These are phyloP conservation scores for Argentina silus DNA, from an alignment of 2,797 vertebrate species.

Conservation along the genomic window DNA sequence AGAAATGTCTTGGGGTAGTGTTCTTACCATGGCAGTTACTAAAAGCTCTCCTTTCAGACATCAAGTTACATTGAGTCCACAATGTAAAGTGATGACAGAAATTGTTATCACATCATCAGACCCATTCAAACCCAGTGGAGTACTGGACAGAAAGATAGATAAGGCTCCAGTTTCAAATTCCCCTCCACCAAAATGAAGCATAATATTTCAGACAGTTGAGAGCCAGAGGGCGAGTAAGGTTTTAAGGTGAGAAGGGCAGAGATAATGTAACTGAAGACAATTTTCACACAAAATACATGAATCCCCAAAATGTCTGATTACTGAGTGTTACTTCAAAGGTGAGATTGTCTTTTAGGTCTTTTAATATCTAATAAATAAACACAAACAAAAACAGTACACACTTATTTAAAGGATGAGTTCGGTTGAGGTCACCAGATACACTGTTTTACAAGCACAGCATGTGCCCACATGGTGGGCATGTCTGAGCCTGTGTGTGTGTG, in stretches of 20 bases:
- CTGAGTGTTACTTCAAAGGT: no score
- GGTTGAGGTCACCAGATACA: neutral
- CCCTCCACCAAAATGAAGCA: constrained; percentile 37
- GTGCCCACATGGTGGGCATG: no score
- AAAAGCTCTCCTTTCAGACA: constrained; percentile 7
- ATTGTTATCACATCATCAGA: constrained; percentile 38
- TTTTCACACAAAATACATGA: constrained; percentile 40
- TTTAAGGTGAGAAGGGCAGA: constrained; percentile 14
- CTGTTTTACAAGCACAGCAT: neutral
- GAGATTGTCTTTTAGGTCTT: neutral
- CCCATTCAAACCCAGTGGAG: constrained; percentile 35
- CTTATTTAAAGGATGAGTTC: neutral
- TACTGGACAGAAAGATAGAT: constrained; percentile 39
- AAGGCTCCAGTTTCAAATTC: constrained; percentile 30
- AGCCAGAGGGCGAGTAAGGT: constrained; percentile 10
- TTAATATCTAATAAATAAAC: neutral
- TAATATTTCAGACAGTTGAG: constrained; percentile 34
- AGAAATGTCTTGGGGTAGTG: no score
- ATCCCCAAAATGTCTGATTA: neutral
- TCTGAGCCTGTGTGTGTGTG: constrained; percentile 3
- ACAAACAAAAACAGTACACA: no score
- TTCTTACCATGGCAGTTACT: no score
- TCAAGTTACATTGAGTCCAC: constrained; percentile 11
- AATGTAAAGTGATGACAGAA: constrained; percentile 41
- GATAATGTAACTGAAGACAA: constrained; percentile 51